Evolutionary conservation across 1,140 invertebrate species (phyloP).

Genomic region (Ylistrum balloti): DNA sequence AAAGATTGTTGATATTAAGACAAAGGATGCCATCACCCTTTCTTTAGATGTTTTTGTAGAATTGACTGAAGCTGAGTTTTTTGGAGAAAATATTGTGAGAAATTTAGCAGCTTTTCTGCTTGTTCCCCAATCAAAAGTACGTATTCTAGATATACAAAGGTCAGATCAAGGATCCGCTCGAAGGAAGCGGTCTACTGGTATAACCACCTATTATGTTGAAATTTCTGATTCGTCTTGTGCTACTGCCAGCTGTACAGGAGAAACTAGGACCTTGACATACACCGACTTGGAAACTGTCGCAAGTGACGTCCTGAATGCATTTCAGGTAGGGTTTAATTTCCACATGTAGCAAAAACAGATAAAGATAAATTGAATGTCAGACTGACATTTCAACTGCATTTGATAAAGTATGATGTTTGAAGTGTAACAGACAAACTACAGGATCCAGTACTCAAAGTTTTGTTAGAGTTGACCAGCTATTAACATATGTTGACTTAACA

Average conservation of each 20-base stretch:
- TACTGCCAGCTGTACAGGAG: conserved; percentile 48
- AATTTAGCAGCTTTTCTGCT: conserved; percentile 75
- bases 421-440: no score
- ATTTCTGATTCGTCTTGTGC: conserved; percentile 65
- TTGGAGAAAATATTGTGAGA: conserved; percentile 72
- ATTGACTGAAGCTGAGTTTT: conserved; percentile 77
- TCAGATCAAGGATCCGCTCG: conserved; percentile 47
- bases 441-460: no score
- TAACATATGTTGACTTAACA: no score
- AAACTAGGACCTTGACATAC: conserved; percentile 42
- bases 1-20: conserved; percentile 34
- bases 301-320: conserved; percentile 50
- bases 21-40: conserved; percentile 61
- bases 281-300: conserved; percentile 44
- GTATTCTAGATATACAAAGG: conserved; percentile 67
- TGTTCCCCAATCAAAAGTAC: conserved; percentile 70
- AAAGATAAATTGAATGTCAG: no score
- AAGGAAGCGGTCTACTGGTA: conserved; percentile 55
- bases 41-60: conserved; percentile 69
- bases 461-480: no score
- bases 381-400: no score
- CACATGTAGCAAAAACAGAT: no score
- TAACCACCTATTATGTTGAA: conserved; percentile 63
- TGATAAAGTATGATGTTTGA: no score
- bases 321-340: conserved; percentile 55